Percentiles rank a stretch among this genome's conserved stretches.
phyloP scores from a whole-genome alignment of 2,113 vertebrate genomes.

The Dermatemys mawii region DNA sequence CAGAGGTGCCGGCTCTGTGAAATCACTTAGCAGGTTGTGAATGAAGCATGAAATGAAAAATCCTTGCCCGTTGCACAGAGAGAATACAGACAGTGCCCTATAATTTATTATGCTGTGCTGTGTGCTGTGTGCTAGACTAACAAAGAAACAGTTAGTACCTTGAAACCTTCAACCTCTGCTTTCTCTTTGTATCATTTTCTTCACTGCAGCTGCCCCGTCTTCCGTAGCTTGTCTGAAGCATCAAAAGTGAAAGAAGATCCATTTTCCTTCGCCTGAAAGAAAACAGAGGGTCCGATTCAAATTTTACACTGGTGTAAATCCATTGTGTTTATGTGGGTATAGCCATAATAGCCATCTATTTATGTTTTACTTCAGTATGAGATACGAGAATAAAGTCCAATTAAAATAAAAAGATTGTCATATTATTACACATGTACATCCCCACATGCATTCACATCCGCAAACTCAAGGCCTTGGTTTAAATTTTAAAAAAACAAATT shows the following conservation, averaged over 20 bases:
- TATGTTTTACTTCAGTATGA: background rate
- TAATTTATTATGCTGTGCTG: conserved; percentile 22
- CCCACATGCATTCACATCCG: rapidly evolving
- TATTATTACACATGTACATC: background rate
- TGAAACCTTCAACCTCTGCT: background rate
- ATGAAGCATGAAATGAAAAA: conserved; percentile 63
- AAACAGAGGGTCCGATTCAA: background rate
- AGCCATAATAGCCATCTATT: too few relatives aligned
- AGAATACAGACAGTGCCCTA: background rate
- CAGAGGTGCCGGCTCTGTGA: conserved; percentile 1
- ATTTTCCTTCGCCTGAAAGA: background rate
- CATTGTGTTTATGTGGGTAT: background rate
- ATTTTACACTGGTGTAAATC: background rate
- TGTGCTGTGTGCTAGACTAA: background rate
- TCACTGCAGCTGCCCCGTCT: background rate
- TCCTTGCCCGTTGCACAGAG: conserved; percentile 2
- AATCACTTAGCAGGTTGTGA: conserved; percentile 37
- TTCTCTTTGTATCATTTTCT: background rate
- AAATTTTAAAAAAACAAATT: background rate
- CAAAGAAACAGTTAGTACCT: background rate
- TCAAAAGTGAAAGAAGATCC: background rate
- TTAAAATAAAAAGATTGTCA: background rate
- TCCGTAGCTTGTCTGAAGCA: background rate
- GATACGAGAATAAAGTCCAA: background rate
- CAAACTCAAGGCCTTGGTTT: background rate